These are phyloP conservation scores for Scortum barcoo DNA, from an alignment of 2,113 vertebrate species.

Conservation along the genomic window DNA sequence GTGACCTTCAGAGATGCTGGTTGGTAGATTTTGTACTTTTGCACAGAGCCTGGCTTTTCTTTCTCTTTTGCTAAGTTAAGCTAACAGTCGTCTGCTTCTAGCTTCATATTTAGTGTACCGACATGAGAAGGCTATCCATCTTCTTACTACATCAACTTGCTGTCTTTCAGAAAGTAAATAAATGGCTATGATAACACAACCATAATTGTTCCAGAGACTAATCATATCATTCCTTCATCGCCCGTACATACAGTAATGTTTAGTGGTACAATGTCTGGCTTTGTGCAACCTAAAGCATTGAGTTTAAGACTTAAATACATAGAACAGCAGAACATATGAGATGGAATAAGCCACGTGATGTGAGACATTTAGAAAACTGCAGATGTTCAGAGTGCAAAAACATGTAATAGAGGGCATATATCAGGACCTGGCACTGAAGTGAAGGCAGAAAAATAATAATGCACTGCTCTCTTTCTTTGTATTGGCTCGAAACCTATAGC, in stretches of 20 bases:
- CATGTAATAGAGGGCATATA: conserved; percentile 3
- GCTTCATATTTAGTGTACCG: background rate
- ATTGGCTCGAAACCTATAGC: conserved; percentile 10
- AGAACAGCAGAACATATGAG: background rate
- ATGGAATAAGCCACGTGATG: conserved; percentile 9
- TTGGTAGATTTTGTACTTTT: background rate
- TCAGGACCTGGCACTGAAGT: conserved; percentile 16
- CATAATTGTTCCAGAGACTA: background rate
- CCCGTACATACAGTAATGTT: background rate
- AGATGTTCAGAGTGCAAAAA: background rate
- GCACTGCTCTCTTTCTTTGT: background rate
- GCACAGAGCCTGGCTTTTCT: background rate
- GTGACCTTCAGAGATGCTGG: background rate
- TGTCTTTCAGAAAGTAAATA: background rate
- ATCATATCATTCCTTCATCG: background rate
- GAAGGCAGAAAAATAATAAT: conserved; percentile 19
- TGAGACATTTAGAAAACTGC: background rate
- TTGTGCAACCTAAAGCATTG: background rate
- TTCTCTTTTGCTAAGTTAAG: background rate
- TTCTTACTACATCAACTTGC: background rate
- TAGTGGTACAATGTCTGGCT: background rate
- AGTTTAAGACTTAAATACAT: background rate
- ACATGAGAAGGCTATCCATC: background rate
- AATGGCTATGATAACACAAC: background rate
- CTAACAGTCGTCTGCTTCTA: background rate